Evolutionary conservation across 2,113 vertebrate species (phyloP).

Genomic region (Mustela nigripes): DNA sequence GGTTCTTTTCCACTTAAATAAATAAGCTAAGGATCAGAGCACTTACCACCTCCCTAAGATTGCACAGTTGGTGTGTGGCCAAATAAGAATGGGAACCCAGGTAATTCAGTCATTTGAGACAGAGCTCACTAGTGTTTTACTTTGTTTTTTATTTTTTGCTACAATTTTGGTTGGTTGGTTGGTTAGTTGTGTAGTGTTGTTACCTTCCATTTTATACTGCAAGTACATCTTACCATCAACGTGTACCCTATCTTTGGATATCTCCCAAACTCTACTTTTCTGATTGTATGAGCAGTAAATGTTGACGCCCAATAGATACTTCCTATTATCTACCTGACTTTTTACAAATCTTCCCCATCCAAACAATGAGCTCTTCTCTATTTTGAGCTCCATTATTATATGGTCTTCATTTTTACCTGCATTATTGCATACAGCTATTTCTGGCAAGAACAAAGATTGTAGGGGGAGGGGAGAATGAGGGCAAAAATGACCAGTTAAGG

Average conservation of each 20-base stretch:
- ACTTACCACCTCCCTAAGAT: background rate
- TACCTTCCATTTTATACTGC: background rate
- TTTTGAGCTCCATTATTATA: background rate
- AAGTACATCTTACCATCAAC: background rate
- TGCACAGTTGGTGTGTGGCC: background rate
- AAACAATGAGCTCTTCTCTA: background rate
- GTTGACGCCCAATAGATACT: background rate
- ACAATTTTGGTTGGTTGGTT: background rate
- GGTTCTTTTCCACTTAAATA: background rate
- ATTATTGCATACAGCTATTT: background rate
- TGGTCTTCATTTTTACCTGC: background rate
- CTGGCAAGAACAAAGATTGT: background rate
- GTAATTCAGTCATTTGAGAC: background rate
- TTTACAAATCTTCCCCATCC: background rate
- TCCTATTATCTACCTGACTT: background rate
- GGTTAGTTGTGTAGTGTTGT: background rate
- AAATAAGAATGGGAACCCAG: background rate
- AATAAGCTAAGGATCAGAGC: background rate
- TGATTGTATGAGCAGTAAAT: background rate
- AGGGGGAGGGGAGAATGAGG: accelerated
- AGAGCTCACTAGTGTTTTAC: background rate
- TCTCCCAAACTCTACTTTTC: background rate
- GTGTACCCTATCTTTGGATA: background rate
- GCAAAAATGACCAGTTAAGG: background rate
- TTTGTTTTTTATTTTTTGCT: background rate